Evolutionary conservation across 2,113 vertebrate genomes (phyloP).

Genomic region (Rostratula benghalensis): DNA sequence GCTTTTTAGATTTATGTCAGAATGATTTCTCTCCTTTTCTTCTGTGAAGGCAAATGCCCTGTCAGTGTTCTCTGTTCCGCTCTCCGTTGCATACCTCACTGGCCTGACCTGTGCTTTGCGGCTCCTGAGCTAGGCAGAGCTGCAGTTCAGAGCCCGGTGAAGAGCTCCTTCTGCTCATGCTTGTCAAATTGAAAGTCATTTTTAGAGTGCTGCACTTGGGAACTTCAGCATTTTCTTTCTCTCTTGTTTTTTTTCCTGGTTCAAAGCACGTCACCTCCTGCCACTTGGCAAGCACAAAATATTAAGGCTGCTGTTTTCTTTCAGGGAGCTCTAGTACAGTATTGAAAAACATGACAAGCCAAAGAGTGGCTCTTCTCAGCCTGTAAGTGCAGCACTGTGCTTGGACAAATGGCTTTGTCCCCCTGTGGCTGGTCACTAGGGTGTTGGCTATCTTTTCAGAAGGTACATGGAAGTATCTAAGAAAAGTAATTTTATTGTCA

Average conservation of each 20-base stretch:
- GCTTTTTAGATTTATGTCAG: background rate
- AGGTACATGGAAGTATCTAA: background rate
- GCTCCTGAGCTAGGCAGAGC: background rate
- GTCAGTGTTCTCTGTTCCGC: background rate
- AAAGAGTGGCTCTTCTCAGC: background rate
- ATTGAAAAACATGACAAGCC: background rate
- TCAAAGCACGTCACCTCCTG: slow-evolving; percentile 17
- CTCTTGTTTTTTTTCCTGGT: background rate
- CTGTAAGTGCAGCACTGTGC: background rate
- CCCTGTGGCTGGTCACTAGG: background rate
- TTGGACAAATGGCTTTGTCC: background rate
- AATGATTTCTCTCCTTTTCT: background rate
- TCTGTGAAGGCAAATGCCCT: background rate
- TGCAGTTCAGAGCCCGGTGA: background rate
- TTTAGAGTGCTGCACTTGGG: slow-evolving; percentile 51
- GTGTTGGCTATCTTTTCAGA: background rate
- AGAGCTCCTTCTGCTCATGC: slow-evolving; percentile 21
- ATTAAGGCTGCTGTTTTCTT: background rate
- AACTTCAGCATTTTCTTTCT: slow-evolving; percentile 45
- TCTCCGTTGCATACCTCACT: background rate
- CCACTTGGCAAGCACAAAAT: background rate
- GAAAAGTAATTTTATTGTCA: background rate
- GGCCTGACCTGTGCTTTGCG: slow-evolving; percentile 7
- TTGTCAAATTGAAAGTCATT: slow-evolving; percentile 20
- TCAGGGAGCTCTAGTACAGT: background rate